Evolutionary conservation across 2,888 invertebrate genomes (phyloP), one percentile per base, ranked within the genome.

Genomic region (Acleris cristana): DNA sequence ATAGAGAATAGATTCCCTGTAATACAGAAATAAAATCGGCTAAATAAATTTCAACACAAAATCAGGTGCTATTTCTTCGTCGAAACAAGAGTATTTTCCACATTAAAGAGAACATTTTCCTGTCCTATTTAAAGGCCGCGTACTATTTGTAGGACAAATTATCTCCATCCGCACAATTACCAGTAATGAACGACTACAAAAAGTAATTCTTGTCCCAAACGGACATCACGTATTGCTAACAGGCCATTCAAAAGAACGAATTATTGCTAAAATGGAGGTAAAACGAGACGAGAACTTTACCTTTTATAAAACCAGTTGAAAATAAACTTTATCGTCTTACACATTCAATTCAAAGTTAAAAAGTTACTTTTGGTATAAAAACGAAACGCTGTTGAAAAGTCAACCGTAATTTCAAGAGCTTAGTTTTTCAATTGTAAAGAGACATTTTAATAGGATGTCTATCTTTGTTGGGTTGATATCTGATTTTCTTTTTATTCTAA

Each of bases 151-250:
- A 21, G 30, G 30, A 23, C 63, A 63, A 64, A 64, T 64, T 56
- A 51, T 64, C 23, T 26, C 2, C 49, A 51, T 40, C 48, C 52
- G 4, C 49, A 51, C 63, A 49, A 64, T 64, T 64, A 23, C 49
- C 7, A 2, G 49, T 55, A 63, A 63, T 23, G 56, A 64, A 64
- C 49, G 56, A 49, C 40, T 26, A 40, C 63, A 56, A 56, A 63
- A 64, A 56, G 56, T 64, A 64, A 63, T 63, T 48, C 62, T 54
- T 62, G 48, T 45, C 63, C 40, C 56, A 49, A 64, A 64, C 56
- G 56, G 49, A 51, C 56, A 16, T 64, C 63, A 64, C 63, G 63
- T 64, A 56, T 19, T 40, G 63, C 34, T 14, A 56, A 56, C 18
- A 55, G 56, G 16, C 55, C 63, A 26, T 63, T 63, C 49, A 49